Base-by-base conservation (phyloP, 1,140 invertebrate genomes). In the Oryctes rhinoceros region DNA sequence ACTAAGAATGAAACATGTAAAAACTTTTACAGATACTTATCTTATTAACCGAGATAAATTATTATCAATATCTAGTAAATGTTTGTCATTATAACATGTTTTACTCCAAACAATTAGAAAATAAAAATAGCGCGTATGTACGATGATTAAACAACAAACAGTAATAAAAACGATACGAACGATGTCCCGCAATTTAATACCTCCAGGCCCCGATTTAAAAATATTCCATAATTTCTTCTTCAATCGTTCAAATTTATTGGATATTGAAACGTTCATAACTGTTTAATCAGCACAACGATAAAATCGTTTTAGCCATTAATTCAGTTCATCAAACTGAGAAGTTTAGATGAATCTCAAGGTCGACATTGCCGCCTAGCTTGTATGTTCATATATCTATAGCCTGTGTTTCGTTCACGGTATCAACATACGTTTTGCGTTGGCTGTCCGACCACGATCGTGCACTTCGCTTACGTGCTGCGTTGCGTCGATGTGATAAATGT, bases 241-340 rank as follows among this genome's bases (percentile, higher is more conserved):
- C 7, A 71, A 71, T 24, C 18, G 24, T 24, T 35, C 24, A 71
- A 9, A 30, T 24, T 62, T 20, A 37, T 24, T 20, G 13, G 35
- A 71, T 71, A 71, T 11, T 71, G 4, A 71, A 71, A 10, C 20
- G 24, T 71, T 30, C 37, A 7, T 18, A 59, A 59, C 18, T 71
- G 65, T 71, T 71, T 37, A 3, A 71, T 71, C 35, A 11, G 24
- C 11, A 3, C 39, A 44, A 44, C 24, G 65, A 37, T 71, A 71
- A 71, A 59, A 59, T 9, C 11, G 24, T 71, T 30, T 30, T 71
- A 37, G 65, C 9, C 35, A 37, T 71, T 71, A 30, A 71, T 71
- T 71, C 65, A 30, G 65, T 71, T 35, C 65, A 71, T 71, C 35
- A 71, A 71, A 71, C 65, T 35, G 9, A 71, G 65, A 71, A 71